phyloP scores from a whole-genome alignment of 30 jellyfish, hydroid and myxozoan genomes.

The Turritopsis rubra region DNA sequence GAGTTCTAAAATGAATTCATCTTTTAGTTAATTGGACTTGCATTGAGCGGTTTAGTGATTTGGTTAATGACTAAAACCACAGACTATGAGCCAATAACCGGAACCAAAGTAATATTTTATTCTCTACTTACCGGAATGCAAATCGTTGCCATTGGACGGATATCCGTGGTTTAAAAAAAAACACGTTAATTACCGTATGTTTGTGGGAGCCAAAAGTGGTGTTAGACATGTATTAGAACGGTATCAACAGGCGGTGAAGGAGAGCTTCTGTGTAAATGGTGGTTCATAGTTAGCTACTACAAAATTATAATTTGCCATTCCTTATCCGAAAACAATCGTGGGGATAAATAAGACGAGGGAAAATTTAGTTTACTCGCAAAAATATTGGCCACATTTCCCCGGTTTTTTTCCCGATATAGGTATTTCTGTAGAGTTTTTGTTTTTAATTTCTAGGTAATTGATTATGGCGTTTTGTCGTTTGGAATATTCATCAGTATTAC shows the following conservation, averaged over 20 bases:
- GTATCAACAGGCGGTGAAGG: no score
- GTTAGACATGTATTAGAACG: no score
- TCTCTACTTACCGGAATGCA: background rate
- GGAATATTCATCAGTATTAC: background rate
- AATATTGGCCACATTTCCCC: background rate
- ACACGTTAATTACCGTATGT: no score
- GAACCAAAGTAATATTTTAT: background rate
- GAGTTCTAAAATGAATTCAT: background rate
- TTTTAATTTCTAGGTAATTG: background rate
- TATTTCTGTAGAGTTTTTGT: no score
- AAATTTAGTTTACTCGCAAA: no score
- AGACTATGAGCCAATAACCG: background rate
- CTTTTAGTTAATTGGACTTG: conserved; percentile 3
- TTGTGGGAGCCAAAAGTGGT: no score
- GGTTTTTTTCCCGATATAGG: background rate
- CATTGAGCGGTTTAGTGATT: background rate
- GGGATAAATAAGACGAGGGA: no score
- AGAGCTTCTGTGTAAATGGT: no score
- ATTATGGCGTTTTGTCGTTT: background rate
- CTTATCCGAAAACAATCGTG: no score
- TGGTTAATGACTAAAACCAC: conserved; percentile 7
- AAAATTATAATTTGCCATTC: no score
- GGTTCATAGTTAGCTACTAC: no score
- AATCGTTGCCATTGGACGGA: background rate
- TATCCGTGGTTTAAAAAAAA: no score